Conservation (phyloP, 2,797 vertebrate genomes). For the Danionella dracula region DNA sequence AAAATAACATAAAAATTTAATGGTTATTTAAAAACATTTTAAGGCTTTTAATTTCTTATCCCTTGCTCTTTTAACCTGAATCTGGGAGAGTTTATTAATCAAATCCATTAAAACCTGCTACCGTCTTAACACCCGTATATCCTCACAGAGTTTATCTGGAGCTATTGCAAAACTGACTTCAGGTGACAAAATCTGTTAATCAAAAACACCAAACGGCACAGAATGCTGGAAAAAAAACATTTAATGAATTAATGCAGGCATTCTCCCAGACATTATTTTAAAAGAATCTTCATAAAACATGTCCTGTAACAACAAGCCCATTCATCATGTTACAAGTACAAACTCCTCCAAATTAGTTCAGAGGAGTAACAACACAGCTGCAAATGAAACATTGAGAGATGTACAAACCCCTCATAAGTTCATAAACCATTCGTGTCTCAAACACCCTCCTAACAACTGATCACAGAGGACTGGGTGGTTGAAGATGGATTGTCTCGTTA, state of each 20-base stretch:
- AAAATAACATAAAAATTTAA: too few relatives aligned
- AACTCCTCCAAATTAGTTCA: constrained; percentile 53
- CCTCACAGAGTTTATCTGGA: too few relatives aligned
- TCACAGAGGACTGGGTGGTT: constrained; percentile 57
- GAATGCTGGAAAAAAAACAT: constrained; percentile 70
- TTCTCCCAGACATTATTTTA: constrained; percentile 63
- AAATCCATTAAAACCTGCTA: too few relatives aligned
- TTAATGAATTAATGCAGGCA: constrained; percentile 77
- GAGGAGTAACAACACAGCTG: constrained; percentile 60
- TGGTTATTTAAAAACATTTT: too few relatives aligned
- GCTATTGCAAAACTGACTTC: too few relatives aligned
- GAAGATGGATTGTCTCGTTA: constrained; percentile 48
- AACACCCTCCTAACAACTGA: constrained; percentile 70
- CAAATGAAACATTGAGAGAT: constrained; percentile 56
- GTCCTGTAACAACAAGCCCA: constrained; percentile 61
- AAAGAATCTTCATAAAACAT: constrained; percentile 60
- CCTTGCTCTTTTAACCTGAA: too few relatives aligned
- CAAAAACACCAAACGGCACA: constrained; percentile 4
- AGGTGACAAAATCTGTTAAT: too few relatives aligned
- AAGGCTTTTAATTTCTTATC: too few relatives aligned
- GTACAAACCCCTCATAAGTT: neutral
- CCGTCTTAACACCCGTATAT: too few relatives aligned
- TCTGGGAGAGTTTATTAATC: too few relatives aligned
- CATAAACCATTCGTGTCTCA: constrained; percentile 39
- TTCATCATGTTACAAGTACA: constrained; percentile 64